Base-by-base conservation (phyloP, 2,113 vertebrate genomes). In the Ammodytes marinus region DNA sequence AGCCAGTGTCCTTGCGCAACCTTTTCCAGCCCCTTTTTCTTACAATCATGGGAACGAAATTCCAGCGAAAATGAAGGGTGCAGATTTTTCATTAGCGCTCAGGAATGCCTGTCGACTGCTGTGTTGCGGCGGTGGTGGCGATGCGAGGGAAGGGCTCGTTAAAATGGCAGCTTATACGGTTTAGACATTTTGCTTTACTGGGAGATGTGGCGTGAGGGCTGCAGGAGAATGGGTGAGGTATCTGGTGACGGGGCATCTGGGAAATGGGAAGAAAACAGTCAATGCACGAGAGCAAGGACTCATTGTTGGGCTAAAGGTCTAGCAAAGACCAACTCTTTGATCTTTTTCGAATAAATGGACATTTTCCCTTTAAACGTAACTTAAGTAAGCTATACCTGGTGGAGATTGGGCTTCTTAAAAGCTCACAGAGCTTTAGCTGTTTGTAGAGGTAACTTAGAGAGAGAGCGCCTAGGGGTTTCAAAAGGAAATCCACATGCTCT, bases 401-500 rank as follows among this genome's bases (percentile, higher is more conserved):
- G 49, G 58, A 64, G 70, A 65, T 13, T 8, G 35, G 69, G 63
- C 77, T 74, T 74, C 85, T 80, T 66, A 75, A 86, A 76, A 86
- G 83, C 82, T 91, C 76, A 71, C 15, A 19, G 39, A 74, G 83
- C 73, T 47, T 82, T 42, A 74, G n/a, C 74, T 68, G 63, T 45
- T 46, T 90, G 78, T 92, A 92, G 88, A 63, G 84, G 65, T 83
- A 81, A 82, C 84, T 90, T 79, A 78, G 70, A 79, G 72, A 79
- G 72, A 68, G 74, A 79, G 77, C 12, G 82, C 72, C 87, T 65
- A 37, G 35, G 80, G 86, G 72, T 69, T 72, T 77, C 74, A 40
- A 57, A 55, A 66, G 74, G 74, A 90, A 87, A 83, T 90, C 89
- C 92, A 92, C 82, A 92, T 82, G 80, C 71, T 87, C 77, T 68